These are phyloP conservation scores for Mastomys natalensis DNA, from an alignment of 2,113 vertebrate genomes.

Conservation along the genomic window DNA sequence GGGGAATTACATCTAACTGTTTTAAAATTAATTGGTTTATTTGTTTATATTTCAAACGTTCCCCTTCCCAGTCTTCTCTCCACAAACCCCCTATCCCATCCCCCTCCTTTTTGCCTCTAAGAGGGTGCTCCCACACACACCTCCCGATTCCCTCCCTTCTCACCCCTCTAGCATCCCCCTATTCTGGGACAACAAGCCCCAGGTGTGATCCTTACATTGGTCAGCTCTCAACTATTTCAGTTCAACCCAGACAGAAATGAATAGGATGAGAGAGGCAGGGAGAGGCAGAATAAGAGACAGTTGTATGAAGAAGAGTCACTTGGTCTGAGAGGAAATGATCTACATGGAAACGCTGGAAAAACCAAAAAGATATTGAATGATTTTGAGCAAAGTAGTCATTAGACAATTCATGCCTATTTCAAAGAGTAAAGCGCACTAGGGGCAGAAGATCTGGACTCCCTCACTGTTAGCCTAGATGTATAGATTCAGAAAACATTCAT, in stretches of 20 bases:
- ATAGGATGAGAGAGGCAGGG: neutral
- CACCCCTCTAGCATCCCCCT: no score
- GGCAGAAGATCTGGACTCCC: neutral
- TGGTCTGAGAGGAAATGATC: rapidly evolving
- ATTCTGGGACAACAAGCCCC: no score
- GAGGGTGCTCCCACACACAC: no score
- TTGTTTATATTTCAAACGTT: no score
- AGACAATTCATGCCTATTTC: neutral
- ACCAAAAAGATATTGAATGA: neutral
- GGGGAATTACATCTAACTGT: neutral
- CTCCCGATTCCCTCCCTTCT: no score
- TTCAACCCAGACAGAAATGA: neutral
- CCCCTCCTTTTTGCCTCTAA: no score
- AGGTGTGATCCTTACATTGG: neutral
- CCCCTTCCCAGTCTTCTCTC: no score
- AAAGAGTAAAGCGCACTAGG: neutral
- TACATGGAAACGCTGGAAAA: neutral
- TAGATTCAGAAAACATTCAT: neutral
- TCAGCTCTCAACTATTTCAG: neutral
- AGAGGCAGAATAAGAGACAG: neutral
- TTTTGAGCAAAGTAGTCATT: neutral
- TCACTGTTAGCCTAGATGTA: neutral
- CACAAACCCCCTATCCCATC: no score
- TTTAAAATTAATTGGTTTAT: no score
- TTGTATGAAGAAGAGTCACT: neutral